Base-by-base conservation (phyloP, 2,113 vertebrate species). In the Carassius auratus region DNA sequence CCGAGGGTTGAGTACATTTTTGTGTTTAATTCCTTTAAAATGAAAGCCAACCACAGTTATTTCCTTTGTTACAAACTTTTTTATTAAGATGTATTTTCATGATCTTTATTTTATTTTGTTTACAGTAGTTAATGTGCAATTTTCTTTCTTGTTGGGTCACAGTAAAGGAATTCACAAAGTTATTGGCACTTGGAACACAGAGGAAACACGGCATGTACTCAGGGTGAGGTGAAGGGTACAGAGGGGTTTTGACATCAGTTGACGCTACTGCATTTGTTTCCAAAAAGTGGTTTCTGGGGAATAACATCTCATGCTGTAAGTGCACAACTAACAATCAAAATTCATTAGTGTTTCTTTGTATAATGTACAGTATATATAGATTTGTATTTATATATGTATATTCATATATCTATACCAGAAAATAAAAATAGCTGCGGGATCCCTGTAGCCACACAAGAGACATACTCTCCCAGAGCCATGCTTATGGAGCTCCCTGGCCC, bases 51-150 rank as follows among this genome's bases (percentile, higher is more conserved):
- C 3, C 17, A 55, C 55, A 84, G 30, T 48, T 9, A 50, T 50
- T 48, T 76, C 87, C 81, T 93, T 93, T 95, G 93, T 96, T 95
- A 96, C 95, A 96, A 97, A 97, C 91, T 91, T 94, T 95, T 92
- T 95, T 93, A 94, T 95, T 95, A 93, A 94, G 94, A 94, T 94
- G 89, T 89, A 93, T 89, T 89, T 93, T 94, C 88, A 82, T 93
- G 92, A 92, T 91, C 87, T 94, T 93, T 23, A 45, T 45, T 66
- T 13, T 13, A 2, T 45, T 4, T 92, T 94, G 92, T 95, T 93
- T 96, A 96, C 96, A 97, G 96, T 96, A 96, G 95, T 96, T 95
- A 93, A 96, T 96, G 96, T 97, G 96, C 96, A 96, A 96, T 95
- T 93, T 93, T 95, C 92, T 92, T 94, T 94, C 93, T 92, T 92